Evolutionary conservation across 2,888 invertebrate species (phyloP).

Genomic region (Mesodorylaimus sp.): DNA sequence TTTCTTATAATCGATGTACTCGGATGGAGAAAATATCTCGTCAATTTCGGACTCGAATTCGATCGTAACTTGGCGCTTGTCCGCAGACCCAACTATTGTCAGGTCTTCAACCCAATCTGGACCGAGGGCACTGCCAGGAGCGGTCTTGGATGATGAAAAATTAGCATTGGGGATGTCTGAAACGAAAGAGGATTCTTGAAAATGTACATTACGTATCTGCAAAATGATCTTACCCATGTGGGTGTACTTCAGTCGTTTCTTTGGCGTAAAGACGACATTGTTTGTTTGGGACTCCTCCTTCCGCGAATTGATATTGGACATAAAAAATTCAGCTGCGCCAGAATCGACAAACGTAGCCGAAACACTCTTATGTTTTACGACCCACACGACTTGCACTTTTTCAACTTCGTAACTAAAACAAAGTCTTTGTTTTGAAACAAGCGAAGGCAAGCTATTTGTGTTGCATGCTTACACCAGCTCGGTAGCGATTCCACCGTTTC

Average conservation of each 20-base stretch:
- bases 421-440: conserved; percentile 8
- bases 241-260: conserved; percentile 50
- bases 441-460: neutral
- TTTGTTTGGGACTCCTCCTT: conserved; percentile 14
- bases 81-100: conserved; percentile 39
- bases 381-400: conserved; percentile 72
- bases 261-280: conserved; percentile 9
- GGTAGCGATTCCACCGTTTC: conserved; percentile 96
- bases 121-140: conserved; percentile 69
- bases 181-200: too few species aligned
- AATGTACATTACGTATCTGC: too few species aligned
- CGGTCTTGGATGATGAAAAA: neutral
- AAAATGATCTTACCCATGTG: neutral
- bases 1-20: neutral
- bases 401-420: conserved; percentile 50
- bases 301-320: conserved; percentile 29
- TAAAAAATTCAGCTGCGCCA: conserved; percentile 82
- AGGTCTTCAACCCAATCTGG: conserved; percentile 79
- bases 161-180: too few species aligned
- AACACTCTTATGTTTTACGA: conserved; percentile 74
- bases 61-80: conserved; percentile 6
- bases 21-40: neutral
- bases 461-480: conserved; percentile 49
- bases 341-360: conserved; percentile 84
- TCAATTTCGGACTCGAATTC: neutral